Evolutionary conservation across 1,140 invertebrate genomes (phyloP), one percentile per base, ranked within the genome.

Genomic region (Reticulitermes speratus): DNA sequence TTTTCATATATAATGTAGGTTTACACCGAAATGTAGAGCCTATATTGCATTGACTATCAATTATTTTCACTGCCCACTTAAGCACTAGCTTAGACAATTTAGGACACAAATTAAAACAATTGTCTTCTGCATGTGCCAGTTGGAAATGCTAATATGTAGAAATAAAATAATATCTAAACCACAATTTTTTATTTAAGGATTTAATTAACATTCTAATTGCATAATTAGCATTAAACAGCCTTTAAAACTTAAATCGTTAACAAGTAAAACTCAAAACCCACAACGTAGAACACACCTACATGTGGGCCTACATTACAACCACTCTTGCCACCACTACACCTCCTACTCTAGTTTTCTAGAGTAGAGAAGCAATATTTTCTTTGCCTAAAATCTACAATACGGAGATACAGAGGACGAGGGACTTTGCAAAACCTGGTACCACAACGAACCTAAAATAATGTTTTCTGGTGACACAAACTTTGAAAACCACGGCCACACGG

Each of bases 381-480:
- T 25, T 14, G 25, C n/a, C 65, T 75, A 75, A 30, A 75, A 75
- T 25, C 25, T 75, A 75, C 25, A 30, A 25, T 75, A 75, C 25
- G n/a, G n/a, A 75, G n/a, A 9, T 75, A 30, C 7, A 25, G 65
- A 75, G 65, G 7, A 30, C n/a, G 65, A 75, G 65, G 65, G 25
- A n/a, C 25, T n/a, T 38, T 75, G n/a, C 65, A 75, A 75, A 75
- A 75, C 65, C 65, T 75, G 65, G 65, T 25, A 75, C 65, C 65
- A 16, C 65, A 75, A 30, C 65, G 65, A 75, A 30, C 65, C 65
- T 75, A 75, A 75, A 75, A 75, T 75, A 75, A 75, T 75, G 65
- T 75, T 75, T 75, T 75, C 65, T 75, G 65, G 65, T 75, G 65
- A 75, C 65, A 75, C 65, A 16, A 75, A 75, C 65, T 75, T 75